Evolutionary conservation across 2,113 vertebrate genomes (phyloP).

Genomic region (Ochotona princeps): DNA sequence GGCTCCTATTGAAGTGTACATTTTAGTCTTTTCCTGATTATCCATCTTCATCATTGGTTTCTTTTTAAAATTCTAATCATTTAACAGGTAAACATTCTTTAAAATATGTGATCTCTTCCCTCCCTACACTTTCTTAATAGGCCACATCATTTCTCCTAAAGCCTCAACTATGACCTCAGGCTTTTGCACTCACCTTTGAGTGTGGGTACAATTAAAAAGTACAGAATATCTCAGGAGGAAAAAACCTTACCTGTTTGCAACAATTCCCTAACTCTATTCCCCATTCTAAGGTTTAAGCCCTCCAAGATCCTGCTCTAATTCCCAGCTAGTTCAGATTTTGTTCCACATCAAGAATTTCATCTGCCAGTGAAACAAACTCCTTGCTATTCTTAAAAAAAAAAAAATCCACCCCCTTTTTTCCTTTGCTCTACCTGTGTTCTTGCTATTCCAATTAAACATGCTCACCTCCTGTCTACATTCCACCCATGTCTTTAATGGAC

Average conservation of each 20-base stretch:
- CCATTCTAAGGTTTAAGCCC: not conserved
- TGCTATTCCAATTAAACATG: not conserved
- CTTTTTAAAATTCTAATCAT: not conserved
- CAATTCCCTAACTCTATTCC: not conserved
- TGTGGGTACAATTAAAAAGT: not conserved
- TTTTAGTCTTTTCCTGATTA: not conserved
- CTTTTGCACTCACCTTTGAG: not conserved
- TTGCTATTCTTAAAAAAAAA: not conserved
- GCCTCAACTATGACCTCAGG: not conserved
- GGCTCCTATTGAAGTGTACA: not conserved
- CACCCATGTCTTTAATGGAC: not conserved
- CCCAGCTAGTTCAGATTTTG: not conserved
- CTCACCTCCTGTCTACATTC: not conserved
- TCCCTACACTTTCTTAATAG: not conserved
- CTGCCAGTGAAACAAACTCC: not conserved
- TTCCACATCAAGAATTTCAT: not conserved
- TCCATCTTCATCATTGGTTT: not conserved
- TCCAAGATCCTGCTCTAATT: not conserved
- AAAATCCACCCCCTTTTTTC: not conserved
- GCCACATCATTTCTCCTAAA: not conserved
- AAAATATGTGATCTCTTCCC: not conserved
- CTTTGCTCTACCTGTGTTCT: not conserved
- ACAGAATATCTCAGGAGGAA: not conserved
- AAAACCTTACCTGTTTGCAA: not conserved
- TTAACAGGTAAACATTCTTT: not conserved